Conservation (phyloP, 2,888 invertebrate species). For the Drosophila cognata region DNA sequence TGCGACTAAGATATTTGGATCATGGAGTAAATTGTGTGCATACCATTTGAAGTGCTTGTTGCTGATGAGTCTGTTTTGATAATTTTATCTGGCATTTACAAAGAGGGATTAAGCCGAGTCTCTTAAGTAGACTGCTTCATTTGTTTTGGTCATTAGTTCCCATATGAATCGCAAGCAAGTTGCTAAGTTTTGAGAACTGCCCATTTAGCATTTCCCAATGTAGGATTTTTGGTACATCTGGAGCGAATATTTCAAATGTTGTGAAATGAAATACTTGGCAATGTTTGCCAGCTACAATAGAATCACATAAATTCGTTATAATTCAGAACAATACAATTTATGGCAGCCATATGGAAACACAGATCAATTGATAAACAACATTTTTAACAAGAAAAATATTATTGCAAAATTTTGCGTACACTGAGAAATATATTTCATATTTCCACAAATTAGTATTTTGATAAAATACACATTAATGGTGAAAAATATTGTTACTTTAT, state of each 20-base stretch:
- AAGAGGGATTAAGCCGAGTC: neutral
- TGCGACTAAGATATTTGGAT: neutral
- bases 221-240: neutral
- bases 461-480: neutral
- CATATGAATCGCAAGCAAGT: neutral
- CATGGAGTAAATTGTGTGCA: neutral
- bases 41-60: neutral
- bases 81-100: neutral
- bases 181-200: neutral
- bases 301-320: neutral
- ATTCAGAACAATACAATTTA: slow-evolving; percentile 1
- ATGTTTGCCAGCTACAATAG: neutral
- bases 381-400: neutral
- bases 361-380: neutral
- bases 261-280: neutral
- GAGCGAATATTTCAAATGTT: slow-evolving; percentile 1
- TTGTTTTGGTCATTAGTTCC: neutral
- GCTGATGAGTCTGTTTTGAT: neutral
- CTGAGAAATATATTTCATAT: neutral
- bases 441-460: neutral
- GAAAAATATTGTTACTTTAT: neutral
- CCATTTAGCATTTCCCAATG: neutral
- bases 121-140: neutral
- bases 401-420: neutral
- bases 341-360: neutral